These are phyloP conservation scores for Spatulosminthurus flaviceps DNA, from an alignment of 2,888 invertebrate genomes.

Conservation along the genomic window DNA sequence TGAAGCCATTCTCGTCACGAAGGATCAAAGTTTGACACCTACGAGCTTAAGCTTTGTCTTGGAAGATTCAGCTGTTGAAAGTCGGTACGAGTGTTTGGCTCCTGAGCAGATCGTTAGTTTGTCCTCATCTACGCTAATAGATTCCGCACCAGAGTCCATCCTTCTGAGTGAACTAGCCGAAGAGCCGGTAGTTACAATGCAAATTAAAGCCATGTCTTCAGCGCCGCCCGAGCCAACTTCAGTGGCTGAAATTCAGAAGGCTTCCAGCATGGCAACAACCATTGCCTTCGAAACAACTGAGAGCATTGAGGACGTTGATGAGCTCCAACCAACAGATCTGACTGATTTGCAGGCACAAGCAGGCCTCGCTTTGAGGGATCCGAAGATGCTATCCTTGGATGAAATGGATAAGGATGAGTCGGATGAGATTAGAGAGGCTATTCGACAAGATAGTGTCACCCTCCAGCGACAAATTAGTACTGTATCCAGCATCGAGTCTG, in stretches of 20 bases:
- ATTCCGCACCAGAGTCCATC: too few relatives aligned
- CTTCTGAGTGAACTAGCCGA: not conserved
- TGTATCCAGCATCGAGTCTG: not conserved
- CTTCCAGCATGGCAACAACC: slow-evolving; percentile 24
- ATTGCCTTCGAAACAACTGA: slow-evolving; percentile 38
- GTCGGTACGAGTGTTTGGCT: too few relatives aligned
- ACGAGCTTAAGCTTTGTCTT: not conserved
- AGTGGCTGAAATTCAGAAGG: not conserved
- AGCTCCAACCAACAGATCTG: not conserved
- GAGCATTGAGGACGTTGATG: slow-evolving; percentile 31
- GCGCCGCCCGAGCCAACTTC: not conserved
- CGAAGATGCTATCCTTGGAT: slow-evolving; percentile 33
- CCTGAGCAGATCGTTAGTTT: too few relatives aligned
- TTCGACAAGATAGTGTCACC: not conserved
- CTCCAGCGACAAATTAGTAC: not conserved
- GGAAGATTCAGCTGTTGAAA: not conserved
- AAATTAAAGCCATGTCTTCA: not conserved
- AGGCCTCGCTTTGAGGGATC: slow-evolving; percentile 48
- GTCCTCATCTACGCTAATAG: too few relatives aligned
- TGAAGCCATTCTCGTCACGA: too few relatives aligned
- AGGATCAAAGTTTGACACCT: too few relatives aligned
- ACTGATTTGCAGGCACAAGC: slow-evolving; percentile 26
- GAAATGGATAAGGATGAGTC: not conserved
- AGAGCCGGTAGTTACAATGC: not conserved
- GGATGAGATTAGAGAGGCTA: not conserved